Conservation (phyloP, 2,113 vertebrate species). For the Gymnogyps californianus region DNA sequence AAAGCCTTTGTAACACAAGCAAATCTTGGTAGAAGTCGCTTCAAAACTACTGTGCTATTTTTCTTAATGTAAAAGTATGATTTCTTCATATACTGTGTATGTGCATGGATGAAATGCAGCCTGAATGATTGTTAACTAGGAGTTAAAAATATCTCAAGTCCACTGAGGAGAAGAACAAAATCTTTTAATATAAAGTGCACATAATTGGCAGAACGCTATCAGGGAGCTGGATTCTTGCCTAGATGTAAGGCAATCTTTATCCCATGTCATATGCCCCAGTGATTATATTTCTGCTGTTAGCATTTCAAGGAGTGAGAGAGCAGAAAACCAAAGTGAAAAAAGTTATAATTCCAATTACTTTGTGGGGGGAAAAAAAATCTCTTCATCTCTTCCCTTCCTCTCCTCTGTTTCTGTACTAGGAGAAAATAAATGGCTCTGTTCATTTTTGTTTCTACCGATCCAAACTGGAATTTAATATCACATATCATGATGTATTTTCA, state of each 20-base stretch:
- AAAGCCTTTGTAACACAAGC: neutral
- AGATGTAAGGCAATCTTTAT: neutral
- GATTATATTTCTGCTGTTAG: neutral
- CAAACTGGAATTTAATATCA: neutral
- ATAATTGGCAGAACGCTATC: neutral
- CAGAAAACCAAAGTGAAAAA: neutral
- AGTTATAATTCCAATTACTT: neutral
- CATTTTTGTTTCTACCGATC: neutral
- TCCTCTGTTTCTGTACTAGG: neutral
- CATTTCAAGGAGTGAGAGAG: neutral
- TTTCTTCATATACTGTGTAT: neutral
- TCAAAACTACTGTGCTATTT: neutral
- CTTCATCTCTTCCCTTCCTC: neutral
- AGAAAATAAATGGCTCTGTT: neutral
- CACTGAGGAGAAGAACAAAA: neutral
- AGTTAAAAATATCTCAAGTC: neutral
- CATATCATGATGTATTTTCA: neutral
- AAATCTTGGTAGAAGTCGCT: neutral
- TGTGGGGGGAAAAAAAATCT: fast-evolving
- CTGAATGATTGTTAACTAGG: neutral
- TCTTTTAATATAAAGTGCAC: neutral
- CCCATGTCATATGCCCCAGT: neutral
- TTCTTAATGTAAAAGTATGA: neutral
- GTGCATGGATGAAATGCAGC: neutral
- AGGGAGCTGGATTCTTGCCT: neutral